Evolutionary conservation across 2,113 vertebrate species (phyloP), one percentile per base, ranked within the genome.

Genomic region (Calyptomena viridis): DNA sequence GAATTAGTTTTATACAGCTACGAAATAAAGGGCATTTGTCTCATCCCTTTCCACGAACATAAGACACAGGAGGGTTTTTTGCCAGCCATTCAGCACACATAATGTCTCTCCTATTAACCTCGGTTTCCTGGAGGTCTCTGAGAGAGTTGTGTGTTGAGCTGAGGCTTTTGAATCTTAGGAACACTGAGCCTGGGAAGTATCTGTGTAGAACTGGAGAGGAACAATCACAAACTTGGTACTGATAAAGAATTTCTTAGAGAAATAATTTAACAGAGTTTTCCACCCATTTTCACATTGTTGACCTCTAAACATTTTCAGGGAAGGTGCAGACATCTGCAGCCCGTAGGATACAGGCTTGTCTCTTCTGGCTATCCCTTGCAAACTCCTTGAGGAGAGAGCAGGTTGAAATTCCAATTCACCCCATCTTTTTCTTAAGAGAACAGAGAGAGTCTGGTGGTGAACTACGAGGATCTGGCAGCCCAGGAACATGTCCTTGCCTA

Each of bases 401-500:
- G 35, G 14, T 25, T 82, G 59, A 66, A 89, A 75, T 74, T 47
- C 37, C 3, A 72, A 47, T 50, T 90, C 37, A 79, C 21, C 13
- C 23, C 0, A 2, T 73, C 16, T 78, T 66, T 80, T 21, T 85
- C 56, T 66, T 5, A 90, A 99, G 99, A 99, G 94, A 99, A 99
- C 91, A 99, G 98, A 52, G 99, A 99, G 98, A 99, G 99, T 88
- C 96, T 99, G 96, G 98, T 99, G 59, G 99, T 99, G 37, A 99
- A 99, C 97, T 99, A 99, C 0, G 99, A 99, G 89, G 99, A 99
- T 84, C 97, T 99, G 75, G 99, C 99, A 0, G 99, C 99, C 86
- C 97, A 99, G 42, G 99, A 99, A 50, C 99, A 99, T 0, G 99
- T 99, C 4, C 83, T 99, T 95, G 99, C 99, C 16, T 99, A 99